A percentile compares a stretch with the other conserved stretches of the same genome.
Evolutionary conservation across 30 jellyfish, hydroid and myxozoan species (phyloP).

Genomic region (Catostylus mosaicus): DNA sequence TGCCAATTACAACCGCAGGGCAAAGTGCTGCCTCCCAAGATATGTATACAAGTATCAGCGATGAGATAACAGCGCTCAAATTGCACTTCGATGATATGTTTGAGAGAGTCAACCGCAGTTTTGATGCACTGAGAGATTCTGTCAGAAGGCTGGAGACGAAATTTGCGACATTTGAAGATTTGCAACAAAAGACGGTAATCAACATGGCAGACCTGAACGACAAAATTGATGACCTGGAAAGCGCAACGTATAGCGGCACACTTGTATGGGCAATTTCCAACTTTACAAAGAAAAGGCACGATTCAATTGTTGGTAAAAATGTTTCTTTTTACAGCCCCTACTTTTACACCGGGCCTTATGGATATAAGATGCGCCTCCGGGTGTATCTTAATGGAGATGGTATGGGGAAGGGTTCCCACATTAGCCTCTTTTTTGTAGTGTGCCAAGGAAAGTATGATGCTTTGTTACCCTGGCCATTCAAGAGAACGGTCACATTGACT

Average conservation of each 20-base stretch:
- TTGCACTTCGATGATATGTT: constrained; percentile 22
- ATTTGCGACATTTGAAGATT: neutral
- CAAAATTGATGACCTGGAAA: constrained; percentile 49
- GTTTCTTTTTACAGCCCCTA: constrained; percentile 90
- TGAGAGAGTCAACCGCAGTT: constrained; percentile 18
- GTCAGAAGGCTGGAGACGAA: constrained; percentile 24
- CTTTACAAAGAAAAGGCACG: constrained; percentile 56
- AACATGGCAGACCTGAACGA: constrained; percentile 53
- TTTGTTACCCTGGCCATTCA: constrained; percentile 91
- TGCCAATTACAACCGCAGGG: neutral
- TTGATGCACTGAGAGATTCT: constrained; percentile 55
- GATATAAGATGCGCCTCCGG: constrained; percentile 91
- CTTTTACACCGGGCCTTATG: constrained; percentile 76
- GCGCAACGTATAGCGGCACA: constrained; percentile 69
- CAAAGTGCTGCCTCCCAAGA: neutral
- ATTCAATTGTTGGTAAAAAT: constrained; percentile 73
- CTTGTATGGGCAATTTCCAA: constrained; percentile 71
- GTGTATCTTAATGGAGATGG: constrained; percentile 96
- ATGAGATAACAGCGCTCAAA: constrained; percentile 24
- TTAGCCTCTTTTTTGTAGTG: constrained; percentile 84
- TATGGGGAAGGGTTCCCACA: constrained; percentile 82
- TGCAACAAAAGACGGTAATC: constrained; percentile 18
- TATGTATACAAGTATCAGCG: neutral
- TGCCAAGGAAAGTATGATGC: constrained; percentile 88
- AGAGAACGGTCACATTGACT: constrained; percentile 69